phyloP scores from a whole-genome alignment of 2,888 invertebrate genomes.

The Eurois occulta region DNA sequence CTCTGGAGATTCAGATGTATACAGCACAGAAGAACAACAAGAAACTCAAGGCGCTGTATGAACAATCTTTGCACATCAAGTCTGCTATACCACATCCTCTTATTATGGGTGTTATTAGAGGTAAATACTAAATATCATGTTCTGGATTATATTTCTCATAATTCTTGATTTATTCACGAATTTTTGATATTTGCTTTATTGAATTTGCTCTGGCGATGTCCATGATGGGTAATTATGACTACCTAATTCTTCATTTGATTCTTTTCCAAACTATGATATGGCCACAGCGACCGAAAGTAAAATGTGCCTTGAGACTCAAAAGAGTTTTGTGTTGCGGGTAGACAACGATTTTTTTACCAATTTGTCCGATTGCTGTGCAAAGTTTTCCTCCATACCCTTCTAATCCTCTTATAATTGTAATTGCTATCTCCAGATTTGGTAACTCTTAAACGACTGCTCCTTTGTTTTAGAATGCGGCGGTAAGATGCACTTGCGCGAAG shows the following conservation, averaged over 20 bases:
- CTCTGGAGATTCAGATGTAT: conserved; percentile 99
- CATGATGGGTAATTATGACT: neutral
- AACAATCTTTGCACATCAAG: conserved; percentile 99
- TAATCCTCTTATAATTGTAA: neutral
- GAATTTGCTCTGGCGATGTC: neutral
- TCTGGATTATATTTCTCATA: neutral
- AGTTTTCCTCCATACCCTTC: neutral
- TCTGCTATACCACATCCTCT: conserved; percentile 99
- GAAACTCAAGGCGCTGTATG: conserved; percentile 98
- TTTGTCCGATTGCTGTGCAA: neutral
- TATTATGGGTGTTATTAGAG: conserved; percentile 99
- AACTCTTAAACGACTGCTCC: neutral
- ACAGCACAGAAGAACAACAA: conserved; percentile 99
- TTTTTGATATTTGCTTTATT: neutral
- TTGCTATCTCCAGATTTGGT: neutral
- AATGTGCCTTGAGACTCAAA: neutral
- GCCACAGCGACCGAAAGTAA: neutral
- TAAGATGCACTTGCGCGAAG: conserved; percentile 99
- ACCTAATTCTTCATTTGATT: neutral
- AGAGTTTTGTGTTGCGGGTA: neutral
- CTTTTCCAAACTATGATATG: neutral
- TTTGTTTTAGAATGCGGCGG: conserved; percentile 97
- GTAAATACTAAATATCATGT: conserved; percentile 82
- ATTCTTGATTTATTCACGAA: conserved; percentile 6
- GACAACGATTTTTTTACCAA: neutral